Conservation (phyloP, 2,888 invertebrate genomes). For the Agriopis marginaria region DNA sequence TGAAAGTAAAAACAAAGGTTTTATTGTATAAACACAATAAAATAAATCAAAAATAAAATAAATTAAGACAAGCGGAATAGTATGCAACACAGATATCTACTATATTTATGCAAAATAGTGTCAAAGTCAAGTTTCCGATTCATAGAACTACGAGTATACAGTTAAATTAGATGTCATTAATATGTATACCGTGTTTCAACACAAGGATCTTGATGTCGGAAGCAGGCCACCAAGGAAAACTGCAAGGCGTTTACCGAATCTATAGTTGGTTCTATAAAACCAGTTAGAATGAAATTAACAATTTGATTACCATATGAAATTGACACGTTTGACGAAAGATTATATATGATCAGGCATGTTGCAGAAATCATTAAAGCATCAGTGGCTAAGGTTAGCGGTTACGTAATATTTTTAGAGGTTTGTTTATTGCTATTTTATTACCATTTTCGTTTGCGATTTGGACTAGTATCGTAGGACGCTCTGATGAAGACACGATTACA, state of each 20-base stretch:
- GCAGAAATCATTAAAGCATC: conserved; percentile 14
- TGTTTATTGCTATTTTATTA: not conserved
- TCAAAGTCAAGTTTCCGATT: not conserved
- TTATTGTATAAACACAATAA: too few relatives aligned
- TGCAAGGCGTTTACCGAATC: conserved; percentile 5
- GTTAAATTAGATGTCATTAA: conserved; percentile 12
- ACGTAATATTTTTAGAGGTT: not conserved
- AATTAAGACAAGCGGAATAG: too few relatives aligned
- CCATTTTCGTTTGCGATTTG: not conserved
- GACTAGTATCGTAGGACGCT: too few relatives aligned
- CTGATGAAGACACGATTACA: too few relatives aligned
- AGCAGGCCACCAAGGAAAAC: conserved; percentile 14
- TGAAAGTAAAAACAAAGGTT: too few relatives aligned
- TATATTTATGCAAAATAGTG: too few relatives aligned
- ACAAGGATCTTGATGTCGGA: conserved; percentile 3
- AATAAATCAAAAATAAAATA: too few relatives aligned
- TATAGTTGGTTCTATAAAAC: not conserved
- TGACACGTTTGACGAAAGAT: not conserved
- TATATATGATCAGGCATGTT: not conserved
- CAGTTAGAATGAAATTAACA: not conserved
- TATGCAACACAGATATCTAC: too few relatives aligned
- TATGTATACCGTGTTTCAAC: conserved; percentile 5
- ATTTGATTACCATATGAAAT: conserved; percentile 5
- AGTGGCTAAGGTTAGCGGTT: conserved; percentile 2
- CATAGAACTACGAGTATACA: too few relatives aligned